Base-by-base conservation (phyloP, 2,797 vertebrate genomes). In the Sebastes itinus region DNA sequence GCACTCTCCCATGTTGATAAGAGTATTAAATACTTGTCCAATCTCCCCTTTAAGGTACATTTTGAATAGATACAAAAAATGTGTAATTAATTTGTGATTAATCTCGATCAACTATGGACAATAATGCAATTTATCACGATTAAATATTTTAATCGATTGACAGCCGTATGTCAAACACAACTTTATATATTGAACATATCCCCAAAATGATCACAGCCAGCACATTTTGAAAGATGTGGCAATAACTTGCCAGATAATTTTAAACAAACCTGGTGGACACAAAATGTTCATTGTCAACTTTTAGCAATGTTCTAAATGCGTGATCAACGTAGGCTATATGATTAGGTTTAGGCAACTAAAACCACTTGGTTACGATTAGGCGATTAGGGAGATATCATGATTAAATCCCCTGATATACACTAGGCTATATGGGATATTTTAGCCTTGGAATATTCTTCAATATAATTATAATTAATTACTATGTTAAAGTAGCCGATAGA, bases 381-480 rank as follows among this genome's bases (percentile, higher is more conserved):
- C 30, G 7, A 46, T 82, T 12, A 30, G 5, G 22, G 16, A 58
- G 52, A 61, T 56, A 28, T n/a, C 9, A 22, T 25, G 18, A 27
- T 73, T 38, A 52, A 78, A 42, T 70, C 55, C 23, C 66, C 20
- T 33, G 28, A 82, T 42, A 20, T 4, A 12, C 9, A 22, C 8
- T 16, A 20, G 46, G 46, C 46, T 49, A 22, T 14, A 25, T 4
- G 5, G 2, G 71, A 54, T 59, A 23, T 74, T 66, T 78, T 27
- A 49, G 20, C 70, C 66, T 62, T 38, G 11, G 54, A 32, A 74
- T 61, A 62, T 28, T 67, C 16, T 16, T 72, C 14, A 75, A 8
- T 72, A 4, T 72, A 84, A 84, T 81, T 25, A 25, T 70, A 81
- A 52, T 52, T 74, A 79, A 84, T 66, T 61, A 68, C 46, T 49